These are phyloP conservation scores for Apis dorsata DNA, from an alignment of 1,140 invertebrate genomes.

Conservation along the genomic window DNA sequence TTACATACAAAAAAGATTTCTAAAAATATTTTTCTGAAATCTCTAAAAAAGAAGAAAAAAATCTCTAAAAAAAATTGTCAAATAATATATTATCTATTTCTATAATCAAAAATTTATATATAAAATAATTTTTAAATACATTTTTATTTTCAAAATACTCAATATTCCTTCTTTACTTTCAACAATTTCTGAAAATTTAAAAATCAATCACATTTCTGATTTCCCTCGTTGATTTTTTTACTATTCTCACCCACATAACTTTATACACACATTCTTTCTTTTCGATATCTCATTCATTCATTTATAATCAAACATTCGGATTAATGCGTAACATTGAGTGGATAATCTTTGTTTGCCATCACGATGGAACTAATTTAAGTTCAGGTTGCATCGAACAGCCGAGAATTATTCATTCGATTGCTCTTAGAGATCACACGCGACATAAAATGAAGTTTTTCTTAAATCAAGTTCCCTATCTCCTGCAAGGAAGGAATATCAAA, in stretches of 20 bases:
- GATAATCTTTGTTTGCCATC: conserved; percentile 31
- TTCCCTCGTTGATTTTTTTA: background rate
- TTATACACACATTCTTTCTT: background rate
- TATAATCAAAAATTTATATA: no score
- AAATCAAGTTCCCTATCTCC: background rate
- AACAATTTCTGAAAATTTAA: background rate
- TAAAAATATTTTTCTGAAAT: no score
- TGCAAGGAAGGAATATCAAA: background rate
- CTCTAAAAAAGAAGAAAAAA: no score
- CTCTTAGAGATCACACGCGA: background rate
- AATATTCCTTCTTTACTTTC: no score
- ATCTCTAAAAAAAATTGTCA: no score
- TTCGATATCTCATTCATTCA: background rate
- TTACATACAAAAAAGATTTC: no score
- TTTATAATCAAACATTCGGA: conserved; percentile 9
- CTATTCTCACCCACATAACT: background rate
- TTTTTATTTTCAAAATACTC: no score
- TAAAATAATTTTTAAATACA: no score
- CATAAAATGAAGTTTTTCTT: background rate
- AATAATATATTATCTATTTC: no score
- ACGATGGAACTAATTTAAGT: conserved; percentile 39
- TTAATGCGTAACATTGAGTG: background rate
- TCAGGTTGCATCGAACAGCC: background rate
- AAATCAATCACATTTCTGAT: background rate
- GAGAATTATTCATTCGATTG: conserved; percentile 34